Percentiles rank a stretch among this genome's conserved stretches.
These are phyloP conservation scores for Polyploca ridens DNA, from an alignment of 2,888 invertebrate species.

Conservation along the genomic window DNA sequence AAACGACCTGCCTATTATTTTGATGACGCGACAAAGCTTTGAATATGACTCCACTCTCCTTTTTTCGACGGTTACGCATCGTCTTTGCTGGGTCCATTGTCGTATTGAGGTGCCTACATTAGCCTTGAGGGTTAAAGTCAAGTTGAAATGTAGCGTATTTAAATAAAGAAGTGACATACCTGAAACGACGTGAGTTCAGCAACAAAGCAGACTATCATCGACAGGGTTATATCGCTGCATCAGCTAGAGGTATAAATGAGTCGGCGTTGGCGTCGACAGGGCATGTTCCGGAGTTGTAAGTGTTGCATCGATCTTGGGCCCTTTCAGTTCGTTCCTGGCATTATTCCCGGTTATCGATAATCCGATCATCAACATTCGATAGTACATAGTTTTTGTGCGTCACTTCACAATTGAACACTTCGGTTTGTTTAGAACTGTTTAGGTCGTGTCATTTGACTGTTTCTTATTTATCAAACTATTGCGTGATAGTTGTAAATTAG, in stretches of 20 bases:
- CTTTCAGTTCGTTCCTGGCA: slow-evolving; percentile 45
- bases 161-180: slow-evolving; percentile 58
- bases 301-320: slow-evolving; percentile 57
- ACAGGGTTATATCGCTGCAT: slow-evolving; percentile 76
- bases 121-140: slow-evolving; percentile 31
- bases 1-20: slow-evolving; percentile 67
- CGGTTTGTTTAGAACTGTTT: slow-evolving; percentile 16
- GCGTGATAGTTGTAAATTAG: not conserved
- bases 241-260: slow-evolving; percentile 72
- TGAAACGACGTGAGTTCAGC: slow-evolving; percentile 82
- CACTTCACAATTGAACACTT: slow-evolving; percentile 63
- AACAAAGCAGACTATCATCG: slow-evolving; percentile 83
- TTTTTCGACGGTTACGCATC: slow-evolving; percentile 46
- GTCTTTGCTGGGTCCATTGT: slow-evolving; percentile 47
- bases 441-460: slow-evolving; percentile 2
- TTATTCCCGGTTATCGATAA: slow-evolving; percentile 41
- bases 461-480: not conserved
- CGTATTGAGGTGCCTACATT: slow-evolving; percentile 39
- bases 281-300: slow-evolving; percentile 60
- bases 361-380: slow-evolving; percentile 41
- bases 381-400: slow-evolving; percentile 52
- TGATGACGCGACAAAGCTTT: slow-evolving; percentile 68
- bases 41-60: slow-evolving; percentile 55
- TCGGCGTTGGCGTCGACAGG: slow-evolving; percentile 78
- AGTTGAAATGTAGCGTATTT: slow-evolving; percentile 17